Conservation (phyloP, 2,113 vertebrate species). For the Lethenteron reissneri region DNA sequence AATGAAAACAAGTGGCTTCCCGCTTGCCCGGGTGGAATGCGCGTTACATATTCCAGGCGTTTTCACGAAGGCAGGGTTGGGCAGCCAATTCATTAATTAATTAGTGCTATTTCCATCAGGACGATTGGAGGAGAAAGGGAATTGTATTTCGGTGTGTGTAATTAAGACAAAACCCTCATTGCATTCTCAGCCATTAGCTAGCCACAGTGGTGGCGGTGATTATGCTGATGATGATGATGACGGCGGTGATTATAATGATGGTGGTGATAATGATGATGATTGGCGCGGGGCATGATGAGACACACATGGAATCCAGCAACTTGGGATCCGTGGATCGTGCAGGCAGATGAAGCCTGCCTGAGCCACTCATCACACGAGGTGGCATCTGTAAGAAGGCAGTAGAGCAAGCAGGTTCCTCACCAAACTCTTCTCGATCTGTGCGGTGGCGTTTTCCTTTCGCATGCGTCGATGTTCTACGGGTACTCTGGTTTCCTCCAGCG, state of each 20-base stretch:
- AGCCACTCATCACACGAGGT: conserved; percentile 9
- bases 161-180: too few relatives aligned
- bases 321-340: conserved; percentile 15
- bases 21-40: conserved; percentile 13
- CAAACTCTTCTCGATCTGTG: too few relatives aligned
- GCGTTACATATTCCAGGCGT: conserved; percentile 1
- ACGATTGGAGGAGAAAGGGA: too few relatives aligned
- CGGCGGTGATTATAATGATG: background rate
- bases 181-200: background rate
- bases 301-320: background rate
- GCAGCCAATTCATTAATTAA: too few relatives aligned
- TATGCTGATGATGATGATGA: background rate
- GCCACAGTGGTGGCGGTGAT: conserved; percentile 4
- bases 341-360: conserved; percentile 11
- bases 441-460: too few relatives aligned
- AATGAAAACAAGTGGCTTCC: conserved; percentile 13
- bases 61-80: too few relatives aligned
- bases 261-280: background rate
- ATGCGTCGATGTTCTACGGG: too few relatives aligned
- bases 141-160: too few relatives aligned
- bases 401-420: too few relatives aligned
- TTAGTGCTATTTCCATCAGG: too few relatives aligned
- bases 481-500: too few relatives aligned
- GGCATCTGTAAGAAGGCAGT: conserved; percentile 14
- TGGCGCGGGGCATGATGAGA: background rate